Base-by-base conservation (phyloP, 92 coral and sea anemone genomes). In the Porites cylindrica region DNA sequence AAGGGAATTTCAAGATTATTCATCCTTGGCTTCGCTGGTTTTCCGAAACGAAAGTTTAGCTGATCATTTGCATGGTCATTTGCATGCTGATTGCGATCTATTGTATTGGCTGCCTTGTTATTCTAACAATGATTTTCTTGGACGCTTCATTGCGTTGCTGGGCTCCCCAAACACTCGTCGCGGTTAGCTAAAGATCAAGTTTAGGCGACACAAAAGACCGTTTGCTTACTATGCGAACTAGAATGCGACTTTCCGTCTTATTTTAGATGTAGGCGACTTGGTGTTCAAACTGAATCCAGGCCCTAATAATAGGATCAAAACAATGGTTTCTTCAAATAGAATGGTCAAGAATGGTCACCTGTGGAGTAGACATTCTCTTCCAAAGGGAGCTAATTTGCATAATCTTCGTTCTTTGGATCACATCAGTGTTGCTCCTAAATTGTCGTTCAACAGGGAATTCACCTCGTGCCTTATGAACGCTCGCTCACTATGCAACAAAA, bases 221-320 rank as follows among this genome's bases (percentile, higher is more conserved):
- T 82, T 66, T 82, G 86, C 75, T 82, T 82, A 82, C 75, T 82
- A 82, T 69, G 86, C 86, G 51, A 70, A 82, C 59, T 82, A 69
- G 73, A 74, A 68, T 82, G 78, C 78, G 86, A 82, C 86, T 82
- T 82, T 82, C 86, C 78, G 70, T 70, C 68, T 66, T 71, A 77
- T 83, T 72, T 67, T 83, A 20, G 79, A 59, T 32, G 79, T 70
- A 66, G 78, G 78, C 77, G 87, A 83, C 70, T 83, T 83, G 77
- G 87, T 83, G 68, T 83, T 83, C 78, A 83, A 83, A 72, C 78
- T 56, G 70, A 83, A 83, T 83, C 72, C 87, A 60, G 80, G 87
- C 75, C 80, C 73, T 83, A 51, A 72, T 47, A 59, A 70, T 66
- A 56, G 51, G 70, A 72, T 72, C 67, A 75, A 80, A 52, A 71